Evolutionary conservation across 2,113 vertebrate species (phyloP).

Genomic region (Zootoca vivipara): DNA sequence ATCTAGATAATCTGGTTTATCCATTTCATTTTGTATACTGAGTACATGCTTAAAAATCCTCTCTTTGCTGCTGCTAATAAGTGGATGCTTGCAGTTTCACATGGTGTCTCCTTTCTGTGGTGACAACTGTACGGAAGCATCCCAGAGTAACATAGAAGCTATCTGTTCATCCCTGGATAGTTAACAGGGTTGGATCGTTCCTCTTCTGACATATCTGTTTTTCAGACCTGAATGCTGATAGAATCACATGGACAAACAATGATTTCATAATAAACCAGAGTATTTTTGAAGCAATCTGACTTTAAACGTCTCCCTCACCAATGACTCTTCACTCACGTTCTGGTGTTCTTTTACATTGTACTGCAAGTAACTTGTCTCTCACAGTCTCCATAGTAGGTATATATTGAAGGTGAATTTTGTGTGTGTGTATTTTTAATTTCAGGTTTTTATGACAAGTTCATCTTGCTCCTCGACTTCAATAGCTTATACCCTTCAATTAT

Average conservation of each 20-base stretch:
- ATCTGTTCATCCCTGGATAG: conserved; percentile 76
- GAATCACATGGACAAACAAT: not conserved
- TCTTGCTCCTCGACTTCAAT: conserved; percentile 99
- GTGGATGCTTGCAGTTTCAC: conserved; percentile 66
- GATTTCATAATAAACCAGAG: not conserved
- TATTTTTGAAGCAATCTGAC: not conserved
- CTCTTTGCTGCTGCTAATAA: conserved; percentile 5
- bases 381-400: not conserved
- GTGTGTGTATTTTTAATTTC: conserved; percentile 52
- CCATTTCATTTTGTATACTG: no score
- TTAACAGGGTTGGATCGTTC: conserved; percentile 75
- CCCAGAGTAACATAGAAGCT: conserved; percentile 76
- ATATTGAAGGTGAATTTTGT: conserved; percentile 25
- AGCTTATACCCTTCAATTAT: conserved; percentile 99
- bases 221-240: not conserved
- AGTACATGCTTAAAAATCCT: not conserved
- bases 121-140: conserved; percentile 72
- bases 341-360: not conserved
- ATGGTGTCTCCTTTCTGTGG: conserved; percentile 72
- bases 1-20: no score
- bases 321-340: not conserved
- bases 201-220: conserved; percentile 72
- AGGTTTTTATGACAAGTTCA: conserved; percentile 99
- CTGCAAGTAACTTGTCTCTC: not conserved
- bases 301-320: not conserved